These are phyloP conservation scores for Melikaiella ostensackeni DNA, from an alignment of 2,888 invertebrate species.

Conservation along the genomic window DNA sequence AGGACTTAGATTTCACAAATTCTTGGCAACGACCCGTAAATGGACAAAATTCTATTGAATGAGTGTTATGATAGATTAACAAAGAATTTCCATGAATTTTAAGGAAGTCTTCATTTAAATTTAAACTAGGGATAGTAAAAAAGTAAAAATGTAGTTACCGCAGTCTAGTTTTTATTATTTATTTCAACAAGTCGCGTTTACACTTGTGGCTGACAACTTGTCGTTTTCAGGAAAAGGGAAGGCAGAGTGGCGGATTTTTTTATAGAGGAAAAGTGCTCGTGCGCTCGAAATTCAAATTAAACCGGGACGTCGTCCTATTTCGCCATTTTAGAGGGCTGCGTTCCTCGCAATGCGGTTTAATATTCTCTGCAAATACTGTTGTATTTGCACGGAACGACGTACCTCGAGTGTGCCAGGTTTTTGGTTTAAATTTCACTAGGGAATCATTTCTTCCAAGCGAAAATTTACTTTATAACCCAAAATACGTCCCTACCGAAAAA, in stretches of 20 bases:
- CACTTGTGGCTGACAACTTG: not conserved
- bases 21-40: too few relatives aligned
- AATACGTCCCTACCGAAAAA: not conserved
- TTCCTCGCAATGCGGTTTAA: conserved; percentile 26
- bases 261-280: not conserved
- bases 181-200: not conserved
- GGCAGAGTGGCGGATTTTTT: conserved; percentile 6
- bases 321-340: conserved; percentile 5
- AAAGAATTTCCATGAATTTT: too few relatives aligned
- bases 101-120: not conserved
- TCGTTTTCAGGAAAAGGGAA: not conserved
- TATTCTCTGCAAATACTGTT: conserved; percentile 30
- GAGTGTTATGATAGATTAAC: too few relatives aligned
- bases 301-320: conserved; percentile 18
- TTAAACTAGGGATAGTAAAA: not conserved
- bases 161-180: not conserved
- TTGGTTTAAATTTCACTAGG: conserved; percentile 6
- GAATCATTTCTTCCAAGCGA: conserved; percentile 12
- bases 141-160: not conserved
- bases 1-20: too few relatives aligned
- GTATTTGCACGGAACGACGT: conserved; percentile 22
- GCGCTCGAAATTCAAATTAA: conserved; percentile 31
- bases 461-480: not conserved
- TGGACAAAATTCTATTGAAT: too few relatives aligned
- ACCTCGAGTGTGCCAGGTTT: conserved; percentile 9